Base-by-base conservation (phyloP, 2,113 vertebrate species). In the Gnathonemus echidnorhynchus region DNA sequence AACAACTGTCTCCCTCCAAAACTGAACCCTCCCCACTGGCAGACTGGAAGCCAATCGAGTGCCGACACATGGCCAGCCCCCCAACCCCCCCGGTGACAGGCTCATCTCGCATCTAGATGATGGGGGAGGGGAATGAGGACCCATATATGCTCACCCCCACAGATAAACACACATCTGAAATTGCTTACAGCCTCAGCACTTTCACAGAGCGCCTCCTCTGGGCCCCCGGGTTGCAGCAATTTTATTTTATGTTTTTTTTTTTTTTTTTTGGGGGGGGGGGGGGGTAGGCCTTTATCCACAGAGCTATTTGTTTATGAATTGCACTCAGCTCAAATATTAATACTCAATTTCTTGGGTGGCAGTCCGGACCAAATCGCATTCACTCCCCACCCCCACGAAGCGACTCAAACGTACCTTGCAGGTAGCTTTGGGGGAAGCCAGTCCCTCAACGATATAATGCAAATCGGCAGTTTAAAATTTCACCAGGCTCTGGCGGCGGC, bases 291-390 rank as follows among this genome's bases (percentile, higher is more conserved):
- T 48, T 48, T 7, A 85, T 24, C 88, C 88, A 52, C 66, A 50
- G 45, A 88, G 56, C 58, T 46, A 85, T 48, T 84, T 62, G 77
- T 45, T 56, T 83, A 84, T 86, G 52, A 86, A 86, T 86, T 62
- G 50, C 53, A 62, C 48, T 50, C 35, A n/a, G 77, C 31, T 50
- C 74, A 84, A 83, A 89, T 86, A 85, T 89, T 89, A 89, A 48
- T 62, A 56, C 77, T 83, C 80, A 85, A 85, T 89, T 85, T 85
- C 89, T 42, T 58, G 35, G 50, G 89, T 10, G 52, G 80, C 39
- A 19, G 48, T 84, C 70, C 50, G 5, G 39, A 53, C 46, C 15
- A 15, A 89, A 83, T 56, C 48, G 31, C 24, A 80, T 89, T 89
- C 66, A 84, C 77, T 21, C 50, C 21, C 74, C 48, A 21, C 45